These are phyloP conservation scores for Nycticorax nycticorax DNA, from an alignment of 2,113 vertebrate genomes.

Conservation along the genomic window DNA sequence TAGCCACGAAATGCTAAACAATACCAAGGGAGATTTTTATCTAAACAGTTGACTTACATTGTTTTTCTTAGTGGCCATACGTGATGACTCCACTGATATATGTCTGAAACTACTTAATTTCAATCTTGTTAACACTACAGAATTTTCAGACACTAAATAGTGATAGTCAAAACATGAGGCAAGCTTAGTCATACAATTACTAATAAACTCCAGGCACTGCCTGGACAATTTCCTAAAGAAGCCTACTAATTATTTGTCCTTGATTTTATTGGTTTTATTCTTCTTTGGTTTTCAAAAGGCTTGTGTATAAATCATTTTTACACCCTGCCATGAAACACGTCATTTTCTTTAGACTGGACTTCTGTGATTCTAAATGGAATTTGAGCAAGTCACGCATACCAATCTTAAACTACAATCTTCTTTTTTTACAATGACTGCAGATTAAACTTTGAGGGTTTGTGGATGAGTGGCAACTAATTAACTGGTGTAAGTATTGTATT, in stretches of 20 bases:
- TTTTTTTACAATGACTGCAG: background rate
- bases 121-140: background rate
- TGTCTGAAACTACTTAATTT: background rate
- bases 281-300: background rate
- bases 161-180: background rate
- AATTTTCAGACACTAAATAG: background rate
- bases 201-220: background rate
- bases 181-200: background rate
- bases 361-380: background rate
- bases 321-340: background rate
- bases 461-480: background rate
- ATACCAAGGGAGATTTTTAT: background rate
- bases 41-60: rapidly evolving
- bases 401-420: background rate
- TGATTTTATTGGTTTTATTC: background rate
- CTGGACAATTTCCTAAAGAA: background rate
- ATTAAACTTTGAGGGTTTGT: background rate
- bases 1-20: background rate
- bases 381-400: background rate
- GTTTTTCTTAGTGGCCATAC: background rate
- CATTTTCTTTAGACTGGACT: background rate
- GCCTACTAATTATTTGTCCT: background rate
- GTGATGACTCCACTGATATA: background rate
- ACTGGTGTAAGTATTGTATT: background rate
- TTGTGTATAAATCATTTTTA: background rate